Base-by-base conservation (phyloP, 1,140 invertebrate genomes). In the Hycleus cichorii region DNA sequence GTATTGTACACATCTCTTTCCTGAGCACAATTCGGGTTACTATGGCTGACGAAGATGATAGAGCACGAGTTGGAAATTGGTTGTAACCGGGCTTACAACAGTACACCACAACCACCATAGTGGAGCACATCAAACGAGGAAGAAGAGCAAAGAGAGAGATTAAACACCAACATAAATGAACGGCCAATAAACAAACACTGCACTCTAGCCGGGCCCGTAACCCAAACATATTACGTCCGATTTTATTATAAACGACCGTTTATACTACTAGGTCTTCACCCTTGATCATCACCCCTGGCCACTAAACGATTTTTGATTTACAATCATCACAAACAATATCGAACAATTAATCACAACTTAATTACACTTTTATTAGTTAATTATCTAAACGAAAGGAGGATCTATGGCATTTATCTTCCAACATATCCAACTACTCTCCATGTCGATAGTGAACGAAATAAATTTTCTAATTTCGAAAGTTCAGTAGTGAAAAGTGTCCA, bases 151-250 rank as follows among this genome's bases (percentile, higher is more conserved):
- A 50, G 57, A 57, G 46, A 59, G 63, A 67, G 65, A 67, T 67
- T 67, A 67, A 67, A 65, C 65, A 63, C 60, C 59, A 58, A 56
- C 65, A 52, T 59, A 64, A 65, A 67, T 67, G 65, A 67, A 67
- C 58, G 60, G 60, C 63, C 63, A 62, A 66, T 66, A 66, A 66
- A 66, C 60, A 66, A 64, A 64, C 60, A 64, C 48, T 59, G 39
- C 46, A 56, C 40, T 57, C 48, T 43, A 60, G 47, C 49, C 42
- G 42, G 51, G 47, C 51, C 55, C 52, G 49, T 64, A 61, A 64
- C 50, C 56, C 57, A 48, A 59, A 59, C 49, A 56, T 60, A 60
- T 60, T 55, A 43, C 52, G 47, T 55, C 9, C 52, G 51, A 53
- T 53, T 53, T 53, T 53, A 53, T 53, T 53, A 53, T 53, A 53